Base-by-base conservation (phyloP, 2,113 vertebrate genomes). In the Neogale vison region DNA sequence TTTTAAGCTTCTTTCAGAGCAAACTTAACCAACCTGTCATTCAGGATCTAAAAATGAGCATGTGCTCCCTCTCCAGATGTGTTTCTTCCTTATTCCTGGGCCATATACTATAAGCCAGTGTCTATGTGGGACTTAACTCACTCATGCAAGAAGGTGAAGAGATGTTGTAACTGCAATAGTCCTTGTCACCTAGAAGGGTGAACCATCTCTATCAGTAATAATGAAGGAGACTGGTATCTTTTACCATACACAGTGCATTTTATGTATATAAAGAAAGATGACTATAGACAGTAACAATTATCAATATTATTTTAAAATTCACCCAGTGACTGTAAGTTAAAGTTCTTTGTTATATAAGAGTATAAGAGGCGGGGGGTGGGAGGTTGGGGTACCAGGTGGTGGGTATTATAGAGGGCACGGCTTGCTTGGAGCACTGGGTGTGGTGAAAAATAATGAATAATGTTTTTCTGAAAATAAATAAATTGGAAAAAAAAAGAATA, bases 21-120 rank as follows among this genome's bases (percentile, higher is more conserved):
- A 83, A 77, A 42, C 6, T 4, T 76, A 67, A 80, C 29, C 18
- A 65, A 36, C 42, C 14, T 74, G 7, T 5, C 14, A 63, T 11
- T 90, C 45, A 93, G 59, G 11, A 52, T 52, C 45, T 26, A 31
- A n/a, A 76, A 59, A 34, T 31, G 42, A 57, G 21, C 3, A 3
- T 29, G 7, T 14, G 6, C 0, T 34, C 24, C 21, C 0, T 24
- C 6, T 76, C 15, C 47, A 13, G 2, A 4, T 88, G 6, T 29
- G 15, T 14, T 45, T 3, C 17, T 90, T 77, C 34, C 12, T 65
- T 87, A 20, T 57, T 4, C 15, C 23, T 26, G 34, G 18, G 10
- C 45, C 10, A 3, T 63, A 36, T 57, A 3, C 2, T 87, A 34
- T 34, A n/a, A 18, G 34, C 7, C 17, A 90, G 23, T 23, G 11